Percentiles rank a stretch among this genome's conserved stretches.
Evolutionary conservation across 1,140 invertebrate genomes (phyloP).

Genomic region (Pteromalus puparum): DNA sequence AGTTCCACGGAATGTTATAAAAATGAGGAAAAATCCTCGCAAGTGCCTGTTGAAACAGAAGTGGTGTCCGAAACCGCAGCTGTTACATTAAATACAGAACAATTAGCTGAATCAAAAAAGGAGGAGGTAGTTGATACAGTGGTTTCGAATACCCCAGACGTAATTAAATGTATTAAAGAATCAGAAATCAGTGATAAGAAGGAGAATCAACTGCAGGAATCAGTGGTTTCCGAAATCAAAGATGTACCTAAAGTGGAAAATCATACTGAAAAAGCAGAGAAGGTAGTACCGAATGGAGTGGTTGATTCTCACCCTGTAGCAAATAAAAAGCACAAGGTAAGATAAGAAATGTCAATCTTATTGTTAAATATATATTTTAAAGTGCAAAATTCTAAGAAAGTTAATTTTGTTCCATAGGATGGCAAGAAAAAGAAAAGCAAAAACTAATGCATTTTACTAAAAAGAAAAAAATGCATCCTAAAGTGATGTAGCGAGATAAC

Average conservation of each 20-base stretch:
- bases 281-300: slow-evolving; percentile 15
- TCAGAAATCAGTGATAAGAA: not conserved
- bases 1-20: not conserved
- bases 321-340: slow-evolving; percentile 38
- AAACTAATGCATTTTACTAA: slow-evolving; percentile 14
- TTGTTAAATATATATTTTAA: not conserved
- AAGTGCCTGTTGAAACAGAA: slow-evolving; percentile 12
- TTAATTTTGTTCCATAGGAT: slow-evolving; percentile 25
- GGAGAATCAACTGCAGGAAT: not conserved
- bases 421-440: slow-evolving; percentile 42
- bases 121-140: not conserved
- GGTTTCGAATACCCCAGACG: not conserved
- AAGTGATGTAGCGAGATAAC: slow-evolving; percentile 24
- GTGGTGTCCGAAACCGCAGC: not conserved
- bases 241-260: not conserved
- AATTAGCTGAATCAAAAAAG: not conserved
- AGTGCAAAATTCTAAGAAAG: not conserved
- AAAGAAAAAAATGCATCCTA: slow-evolving; percentile 2
- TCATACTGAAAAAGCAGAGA: not conserved
- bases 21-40: not conserved
- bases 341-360: not conserved
- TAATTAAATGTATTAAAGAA: not conserved
- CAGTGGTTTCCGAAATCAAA: slow-evolving; percentile 11
- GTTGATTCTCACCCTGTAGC: not conserved
- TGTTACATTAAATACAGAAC: slow-evolving; percentile 1